Conservation (phyloP, 2,888 invertebrate genomes). For the Rambutsinella grinnellia region DNA sequence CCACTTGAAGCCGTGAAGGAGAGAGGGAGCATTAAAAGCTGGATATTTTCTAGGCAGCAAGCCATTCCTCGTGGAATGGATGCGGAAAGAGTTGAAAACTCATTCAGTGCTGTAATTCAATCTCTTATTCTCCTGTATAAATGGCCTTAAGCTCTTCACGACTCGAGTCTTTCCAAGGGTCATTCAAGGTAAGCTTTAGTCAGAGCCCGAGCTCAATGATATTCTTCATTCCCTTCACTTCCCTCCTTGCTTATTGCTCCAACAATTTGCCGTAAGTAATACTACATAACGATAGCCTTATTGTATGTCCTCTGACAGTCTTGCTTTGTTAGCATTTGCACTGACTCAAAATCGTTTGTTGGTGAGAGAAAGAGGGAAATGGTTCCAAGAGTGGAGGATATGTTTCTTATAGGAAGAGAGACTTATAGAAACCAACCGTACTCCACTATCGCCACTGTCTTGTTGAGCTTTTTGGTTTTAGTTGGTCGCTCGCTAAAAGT, state of each 20-base stretch:
- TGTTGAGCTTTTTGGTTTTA: conserved; percentile 50
- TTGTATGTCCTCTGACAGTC: conserved; percentile 44
- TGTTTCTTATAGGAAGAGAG: no score
- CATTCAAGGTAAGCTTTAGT: conserved; percentile 52
- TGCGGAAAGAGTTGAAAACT: conserved; percentile 54
- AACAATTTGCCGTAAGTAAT: conserved; percentile 54
- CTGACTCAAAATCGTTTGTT: background rate
- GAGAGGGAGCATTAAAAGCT: conserved; percentile 22
- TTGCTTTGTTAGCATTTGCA: conserved; percentile 48
- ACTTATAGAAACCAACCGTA: no score
- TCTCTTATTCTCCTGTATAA: conserved; percentile 53
- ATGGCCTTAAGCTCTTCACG: conserved; percentile 54
- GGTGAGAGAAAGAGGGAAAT: no score
- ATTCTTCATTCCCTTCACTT: conserved; percentile 40
- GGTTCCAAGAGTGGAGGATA: no score
- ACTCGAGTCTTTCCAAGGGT: conserved; percentile 49
- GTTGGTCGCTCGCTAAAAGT: conserved; percentile 53
- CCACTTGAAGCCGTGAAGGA: conserved; percentile 34
- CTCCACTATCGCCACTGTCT: conserved; percentile 2
- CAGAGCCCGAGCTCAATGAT: conserved; percentile 39
- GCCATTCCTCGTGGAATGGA: conserved; percentile 37
- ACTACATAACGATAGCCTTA: conserved; percentile 19
- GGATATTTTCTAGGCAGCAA: conserved; percentile 30
- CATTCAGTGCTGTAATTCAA: conserved; percentile 55
- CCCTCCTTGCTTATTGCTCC: conserved; percentile 40